A percentile compares a stretch with the other conserved stretches of the same genome.
These are phyloP conservation scores for Thunnus thynnus DNA, from an alignment of 2,113 vertebrate genomes.

Conservation along the genomic window DNA sequence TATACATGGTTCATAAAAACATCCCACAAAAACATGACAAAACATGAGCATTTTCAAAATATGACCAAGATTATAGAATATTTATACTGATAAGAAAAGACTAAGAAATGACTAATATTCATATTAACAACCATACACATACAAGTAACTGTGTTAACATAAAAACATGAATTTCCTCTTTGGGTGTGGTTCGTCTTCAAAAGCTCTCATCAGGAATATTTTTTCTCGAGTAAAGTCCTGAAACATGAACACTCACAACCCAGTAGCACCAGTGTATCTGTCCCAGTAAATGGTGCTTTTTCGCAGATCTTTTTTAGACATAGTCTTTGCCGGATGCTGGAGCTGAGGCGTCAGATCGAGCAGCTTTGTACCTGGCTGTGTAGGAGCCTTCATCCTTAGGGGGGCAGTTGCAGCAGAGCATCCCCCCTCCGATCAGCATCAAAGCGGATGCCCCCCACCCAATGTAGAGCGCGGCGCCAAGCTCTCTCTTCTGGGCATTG, in stretches of 20 bases:
- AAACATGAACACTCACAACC: slow-evolving; percentile 24
- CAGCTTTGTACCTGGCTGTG: slow-evolving; percentile 74
- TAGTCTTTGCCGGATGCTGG: slow-evolving; percentile 71
- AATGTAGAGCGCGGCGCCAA: slow-evolving; percentile 84
- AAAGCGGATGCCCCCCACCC: slow-evolving; percentile 83
- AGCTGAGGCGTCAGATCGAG: slow-evolving; percentile 71
- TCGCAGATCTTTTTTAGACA: slow-evolving; percentile 65
- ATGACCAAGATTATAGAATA: not conserved
- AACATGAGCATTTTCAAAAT: not conserved
- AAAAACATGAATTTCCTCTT: not conserved
- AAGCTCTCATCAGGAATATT: slow-evolving; percentile 25
- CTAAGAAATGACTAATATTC: not conserved
- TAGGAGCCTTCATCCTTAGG: slow-evolving; percentile 53
- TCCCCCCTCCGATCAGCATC: slow-evolving; percentile 83
- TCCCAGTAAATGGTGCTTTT: slow-evolving; percentile 36
- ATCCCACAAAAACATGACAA: slow-evolving; percentile 13
- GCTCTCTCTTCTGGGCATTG: slow-evolving; percentile 80
- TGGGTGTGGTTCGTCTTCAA: slow-evolving; percentile 55
- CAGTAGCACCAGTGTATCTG: slow-evolving; percentile 47
- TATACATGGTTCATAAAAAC: slow-evolving; percentile 28
- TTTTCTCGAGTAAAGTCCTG: slow-evolving; percentile 1
- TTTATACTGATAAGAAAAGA: not conserved
- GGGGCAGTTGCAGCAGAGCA: slow-evolving; percentile 85
- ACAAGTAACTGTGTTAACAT: slow-evolving; percentile 12
- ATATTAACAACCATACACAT: slow-evolving; percentile 16